A percentile compares a stretch with the other conserved stretches of the same genome.
Conservation (phyloP, 2,797 vertebrate species). For the Pachyuromys duprasi region DNA sequence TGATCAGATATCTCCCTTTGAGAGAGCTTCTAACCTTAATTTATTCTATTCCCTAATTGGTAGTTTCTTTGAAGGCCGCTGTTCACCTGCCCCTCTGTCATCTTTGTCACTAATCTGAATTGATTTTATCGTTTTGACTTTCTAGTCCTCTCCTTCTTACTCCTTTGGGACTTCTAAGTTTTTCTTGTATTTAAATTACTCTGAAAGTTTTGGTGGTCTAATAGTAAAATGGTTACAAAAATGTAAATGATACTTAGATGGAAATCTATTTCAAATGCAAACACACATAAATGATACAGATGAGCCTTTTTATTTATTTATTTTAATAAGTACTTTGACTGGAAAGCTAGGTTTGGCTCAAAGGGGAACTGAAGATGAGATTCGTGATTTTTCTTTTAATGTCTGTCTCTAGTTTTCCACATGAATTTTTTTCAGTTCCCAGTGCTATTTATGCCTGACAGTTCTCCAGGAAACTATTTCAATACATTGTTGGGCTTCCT, state of each 20-base stretch:
- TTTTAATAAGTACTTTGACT: slow-evolving; percentile 46
- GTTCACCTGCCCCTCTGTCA: slow-evolving; percentile 35
- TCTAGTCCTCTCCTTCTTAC: slow-evolving; percentile 32
- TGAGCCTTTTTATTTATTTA: slow-evolving; percentile 22
- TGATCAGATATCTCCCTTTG: slow-evolving; percentile 51
- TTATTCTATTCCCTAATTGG: slow-evolving; percentile 15
- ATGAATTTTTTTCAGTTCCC: slow-evolving; percentile 67
- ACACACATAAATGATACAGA: slow-evolving; percentile 24
- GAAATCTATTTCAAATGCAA: slow-evolving; percentile 73
- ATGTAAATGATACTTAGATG: slow-evolving; percentile 45
- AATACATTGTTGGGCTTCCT: slow-evolving; percentile 51
- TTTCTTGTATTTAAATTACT: slow-evolving; percentile 57
- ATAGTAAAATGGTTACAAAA: slow-evolving; percentile 66
- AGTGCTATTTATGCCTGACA: slow-evolving; percentile 48
- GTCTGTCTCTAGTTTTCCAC: slow-evolving; percentile 45
- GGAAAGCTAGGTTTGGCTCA: slow-evolving; percentile 34
- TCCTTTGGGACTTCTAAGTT: slow-evolving; percentile 30
- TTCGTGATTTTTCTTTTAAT: background rate
- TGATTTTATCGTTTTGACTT: slow-evolving; percentile 63
- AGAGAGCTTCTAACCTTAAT: slow-evolving; percentile 30
- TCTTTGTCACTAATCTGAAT: slow-evolving; percentile 42
- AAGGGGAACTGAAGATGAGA: slow-evolving; percentile 45
- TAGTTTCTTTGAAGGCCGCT: slow-evolving; percentile 46
- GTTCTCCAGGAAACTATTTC: slow-evolving; percentile 69
- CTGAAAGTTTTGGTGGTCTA: slow-evolving; percentile 61